Evolutionary conservation across 2,797 vertebrate species (phyloP), one percentile per base, ranked within the genome.

Genomic region (Chromis chromis): DNA sequence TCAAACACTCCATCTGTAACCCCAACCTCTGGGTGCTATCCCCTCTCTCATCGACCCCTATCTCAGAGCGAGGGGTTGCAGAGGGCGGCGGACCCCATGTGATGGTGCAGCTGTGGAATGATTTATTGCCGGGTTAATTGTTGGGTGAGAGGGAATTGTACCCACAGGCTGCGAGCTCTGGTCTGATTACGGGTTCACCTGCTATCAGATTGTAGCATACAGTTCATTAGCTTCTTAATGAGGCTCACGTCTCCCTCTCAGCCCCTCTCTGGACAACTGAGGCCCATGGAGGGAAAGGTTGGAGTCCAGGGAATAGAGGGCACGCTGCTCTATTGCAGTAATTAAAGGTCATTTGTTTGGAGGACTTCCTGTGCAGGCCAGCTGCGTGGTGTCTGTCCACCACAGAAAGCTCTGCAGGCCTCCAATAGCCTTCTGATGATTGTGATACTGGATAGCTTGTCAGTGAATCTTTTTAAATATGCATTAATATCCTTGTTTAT

Each of bases 41-140:
- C 85, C 78, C 84, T 87, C 85, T 89, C 79, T 86, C 84, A 73
- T 66, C 74, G 57, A 86, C 82, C 85, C 86, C 58, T 74, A 63
- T 88, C 83, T 74, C 50, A 66, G 70, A 79, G 72, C 13, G 10
- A 79, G 65, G 78, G 81, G 78, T 36, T 79, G 71, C 59, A 58
- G 78, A 65, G 78, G 78, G 70, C 67, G 74, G 82, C 67, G 68
- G 82, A 90, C 80, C 74, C 88, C 88, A 83, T 88, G 83, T 91
- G 91, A 89, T 58, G 81, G 73, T 11, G 75, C 89, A 92, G 89
- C 89, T 90, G 86, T 78, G 74, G 80, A 76, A 74, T 89, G 91
- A 93, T 93, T 89, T 89, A 92, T 91, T 55, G 78, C 60, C 6
- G 65, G 88, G 86, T 91, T 92, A 93, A 94, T 92, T 92, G 88